These are phyloP conservation scores for Ditylenchus weischeri DNA, from an alignment of 2,888 invertebrate genomes.

Conservation along the genomic window DNA sequence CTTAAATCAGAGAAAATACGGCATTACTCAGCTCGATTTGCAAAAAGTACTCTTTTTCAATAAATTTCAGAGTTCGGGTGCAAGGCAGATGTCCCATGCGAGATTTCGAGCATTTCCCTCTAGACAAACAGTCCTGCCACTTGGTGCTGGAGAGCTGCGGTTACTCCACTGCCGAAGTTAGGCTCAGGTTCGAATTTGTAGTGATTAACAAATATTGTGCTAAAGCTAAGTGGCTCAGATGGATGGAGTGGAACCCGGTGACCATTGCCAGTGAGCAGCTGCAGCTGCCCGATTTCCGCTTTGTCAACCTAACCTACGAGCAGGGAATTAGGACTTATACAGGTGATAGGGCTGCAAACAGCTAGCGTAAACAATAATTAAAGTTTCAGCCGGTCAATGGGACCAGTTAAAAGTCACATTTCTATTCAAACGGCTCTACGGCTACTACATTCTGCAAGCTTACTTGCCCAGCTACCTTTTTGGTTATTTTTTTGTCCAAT, in stretches of 20 bases:
- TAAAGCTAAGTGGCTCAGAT: not conserved
- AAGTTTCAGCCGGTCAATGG: slow-evolving; percentile 51
- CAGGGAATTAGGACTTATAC: slow-evolving; percentile 37
- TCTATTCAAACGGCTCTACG: slow-evolving; percentile 54
- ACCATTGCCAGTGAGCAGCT: slow-evolving; percentile 52
- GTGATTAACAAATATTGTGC: too few relatives aligned
- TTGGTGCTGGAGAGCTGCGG: slow-evolving; percentile 56
- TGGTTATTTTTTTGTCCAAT: not conserved
- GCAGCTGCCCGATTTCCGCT: slow-evolving; percentile 53
- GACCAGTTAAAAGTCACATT: slow-evolving; percentile 57
- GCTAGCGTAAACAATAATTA: not conserved
- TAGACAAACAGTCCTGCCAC: slow-evolving; percentile 54
- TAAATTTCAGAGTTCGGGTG: slow-evolving; percentile 20
- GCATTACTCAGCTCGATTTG: too few relatives aligned
- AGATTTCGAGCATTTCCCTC: slow-evolving; percentile 44
- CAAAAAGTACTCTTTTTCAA: too few relatives aligned
- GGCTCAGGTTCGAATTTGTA: slow-evolving; percentile 12
- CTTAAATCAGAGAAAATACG: too few relatives aligned
- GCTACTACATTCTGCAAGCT: slow-evolving; percentile 56
- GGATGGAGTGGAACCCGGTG: slow-evolving; percentile 39
- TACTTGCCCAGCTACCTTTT: not conserved
- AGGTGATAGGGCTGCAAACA: not conserved
- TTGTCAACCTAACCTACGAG: slow-evolving; percentile 32
- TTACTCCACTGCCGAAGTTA: slow-evolving; percentile 40
- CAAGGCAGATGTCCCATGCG: slow-evolving; percentile 23